Base-by-base conservation (phyloP, 2,113 vertebrate species). In the Brienomyrus longianalis region DNA sequence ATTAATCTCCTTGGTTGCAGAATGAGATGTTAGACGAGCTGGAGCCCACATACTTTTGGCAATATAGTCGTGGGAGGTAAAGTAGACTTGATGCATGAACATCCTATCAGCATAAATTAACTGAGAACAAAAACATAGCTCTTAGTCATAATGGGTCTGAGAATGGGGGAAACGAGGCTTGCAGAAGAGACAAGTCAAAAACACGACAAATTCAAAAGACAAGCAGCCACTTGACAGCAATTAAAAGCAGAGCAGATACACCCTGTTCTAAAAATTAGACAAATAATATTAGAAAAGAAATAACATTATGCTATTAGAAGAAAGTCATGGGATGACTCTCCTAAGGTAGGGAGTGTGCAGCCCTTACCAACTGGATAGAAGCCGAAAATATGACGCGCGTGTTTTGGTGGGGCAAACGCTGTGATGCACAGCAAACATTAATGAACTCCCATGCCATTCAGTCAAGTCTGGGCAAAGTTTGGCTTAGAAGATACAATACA, bases 391-490 rank as follows among this genome's bases (percentile, higher is more conserved):
- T 50, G 88, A 31, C 10, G 35, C 59, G 31, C 10, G 21, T 31
- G 54, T 31, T 13, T 39, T 74, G 27, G 50, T 39, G 50, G 51
- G 48, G 83, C 45, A 48, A n/a, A 23, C 83, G 7, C 0, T 5
- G 27, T 2, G 19, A 48, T 48, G 39, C 31, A 17, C 27, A 39
- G 51, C 4, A 83, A 89, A 45, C 77, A 56, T 15, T 27, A 9
- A 52, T 35, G 13, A n/a, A 31, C 35, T 54, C 27, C 48, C 50
- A 62, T 23, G 35, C 1, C 83, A 47, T 11, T 27, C 35, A 89
- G 52, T 85, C 52, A 89, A 83, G 77, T 59, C 50, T 45, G 52
- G 77, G 35, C 51, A 56, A 84, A 39, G 70, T 89, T 43, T 83
- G 50, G 47, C 70, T 39, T 43, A 19, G 35, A 74, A 35, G 45